Conservation (phyloP, 2,888 invertebrate species). For the Maniola hyperantus region DNA sequence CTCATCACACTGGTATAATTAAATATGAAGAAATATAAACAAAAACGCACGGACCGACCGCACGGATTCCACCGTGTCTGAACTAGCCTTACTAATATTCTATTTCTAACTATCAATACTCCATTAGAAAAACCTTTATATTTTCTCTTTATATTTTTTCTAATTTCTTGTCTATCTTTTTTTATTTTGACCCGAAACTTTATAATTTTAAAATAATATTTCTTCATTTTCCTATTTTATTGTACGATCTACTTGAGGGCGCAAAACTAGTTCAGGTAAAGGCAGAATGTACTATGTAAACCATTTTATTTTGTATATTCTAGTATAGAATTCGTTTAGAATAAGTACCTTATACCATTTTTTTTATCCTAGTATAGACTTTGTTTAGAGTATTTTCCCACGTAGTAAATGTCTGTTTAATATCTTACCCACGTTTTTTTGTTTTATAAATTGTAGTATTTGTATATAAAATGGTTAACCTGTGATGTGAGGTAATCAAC, state of each 20-base stretch:
- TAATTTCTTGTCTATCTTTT: not conserved
- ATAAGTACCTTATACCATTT: not conserved
- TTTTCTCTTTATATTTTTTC: not conserved
- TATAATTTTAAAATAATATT: slow-evolving; percentile 19
- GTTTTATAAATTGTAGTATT: not conserved
- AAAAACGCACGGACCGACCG: no score
- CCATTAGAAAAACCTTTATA: slow-evolving; percentile 18
- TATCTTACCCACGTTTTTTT: slow-evolving; percentile 8
- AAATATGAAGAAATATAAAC: no score
- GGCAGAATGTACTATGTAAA: not conserved
- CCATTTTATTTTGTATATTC: slow-evolving; percentile 20
- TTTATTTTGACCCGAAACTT: not conserved
- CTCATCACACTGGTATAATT: no score
- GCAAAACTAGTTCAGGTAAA: slow-evolving; percentile 35
- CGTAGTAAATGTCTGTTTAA: slow-evolving; percentile 13
- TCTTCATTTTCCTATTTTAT: slow-evolving; percentile 26
- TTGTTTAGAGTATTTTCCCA: slow-evolving; percentile 3
- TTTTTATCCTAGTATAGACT: not conserved
- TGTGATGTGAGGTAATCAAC: not conserved
- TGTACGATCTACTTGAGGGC: slow-evolving; percentile 33
- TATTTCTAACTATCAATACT: slow-evolving; percentile 43
- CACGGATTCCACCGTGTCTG: no score
- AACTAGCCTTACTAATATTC: no score
- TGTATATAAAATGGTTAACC: not conserved
- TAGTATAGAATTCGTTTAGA: slow-evolving; percentile 31